A percentile compares a stretch with the other conserved stretches of the same genome.
Evolutionary conservation across 2,888 invertebrate species (phyloP).

Genomic region (Oligia latruncula): DNA sequence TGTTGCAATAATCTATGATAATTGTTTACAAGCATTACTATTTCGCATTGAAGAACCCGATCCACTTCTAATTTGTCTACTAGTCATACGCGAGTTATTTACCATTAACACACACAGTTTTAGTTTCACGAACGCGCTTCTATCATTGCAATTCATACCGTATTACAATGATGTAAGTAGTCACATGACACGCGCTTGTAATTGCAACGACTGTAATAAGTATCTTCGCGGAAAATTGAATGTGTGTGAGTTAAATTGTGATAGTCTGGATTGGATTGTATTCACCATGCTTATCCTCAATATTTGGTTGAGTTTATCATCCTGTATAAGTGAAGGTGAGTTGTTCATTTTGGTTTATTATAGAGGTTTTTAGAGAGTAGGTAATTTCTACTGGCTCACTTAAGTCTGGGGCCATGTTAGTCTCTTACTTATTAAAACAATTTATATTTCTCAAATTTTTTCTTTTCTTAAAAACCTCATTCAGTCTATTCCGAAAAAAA

Average conservation of each 20-base stretch:
- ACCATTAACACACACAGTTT: not conserved
- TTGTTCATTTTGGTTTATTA: not conserved
- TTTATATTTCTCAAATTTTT: not conserved
- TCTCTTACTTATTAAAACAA: not conserved
- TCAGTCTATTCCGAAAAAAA: no score
- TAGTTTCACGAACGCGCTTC: not conserved
- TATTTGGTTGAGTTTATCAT: conserved; percentile 31
- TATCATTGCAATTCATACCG: not conserved
- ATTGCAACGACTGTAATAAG: not conserved
- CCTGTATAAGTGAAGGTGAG: conserved; percentile 20
- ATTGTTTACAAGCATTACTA: conserved; percentile 20
- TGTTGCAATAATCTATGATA: not conserved
- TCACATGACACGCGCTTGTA: not conserved
- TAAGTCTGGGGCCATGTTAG: not conserved
- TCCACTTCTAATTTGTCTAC: not conserved
- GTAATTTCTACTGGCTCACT: not conserved
- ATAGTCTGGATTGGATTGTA: not conserved
- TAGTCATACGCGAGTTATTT: not conserved
- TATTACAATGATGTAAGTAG: not conserved
- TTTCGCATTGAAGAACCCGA: not conserved
- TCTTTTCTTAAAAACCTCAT: no score
- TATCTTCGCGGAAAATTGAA: not conserved
- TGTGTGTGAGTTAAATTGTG: not conserved
- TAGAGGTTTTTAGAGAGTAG: not conserved
- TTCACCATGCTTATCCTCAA: not conserved